Base-by-base conservation (phyloP, 2,888 invertebrate genomes). In the Sarcophaga carnaria region DNA sequence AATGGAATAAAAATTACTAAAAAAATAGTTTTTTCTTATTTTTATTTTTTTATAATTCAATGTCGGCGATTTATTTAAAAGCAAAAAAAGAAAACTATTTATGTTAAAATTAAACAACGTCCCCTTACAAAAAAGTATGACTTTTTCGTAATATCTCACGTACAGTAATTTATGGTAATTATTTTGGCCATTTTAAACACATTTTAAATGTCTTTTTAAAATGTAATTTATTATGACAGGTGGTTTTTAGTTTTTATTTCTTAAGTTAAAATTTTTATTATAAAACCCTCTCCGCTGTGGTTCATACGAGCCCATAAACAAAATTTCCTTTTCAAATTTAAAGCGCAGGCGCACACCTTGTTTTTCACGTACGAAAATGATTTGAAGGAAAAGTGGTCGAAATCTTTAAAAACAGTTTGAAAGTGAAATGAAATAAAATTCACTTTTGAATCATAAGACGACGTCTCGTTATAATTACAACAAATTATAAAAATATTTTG, bases 121-220 rank as follows among this genome's bases (percentile, higher is more conserved):
- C 8, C 1, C 10, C 37, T 37, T 37, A 10, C 8, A 37, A 37
- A 37, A 8, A 37, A 37, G 1, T 37, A 10, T 37, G 8, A 2
- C 2, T 2, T 37, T 37, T 37, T 54, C 54, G 5, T 45, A 82
- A 67, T 45, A 70, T 17, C 49, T 69, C 78, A 83, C 78, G 67
- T 79, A 74, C 72, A 67, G 25, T 54, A 69, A 86, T 83, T 83
- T 80, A 83, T 80, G 71, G 60, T 60, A 83, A 80, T 83, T 83
- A 78, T 72, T 86, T 80, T n/a, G 75, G 27, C 20, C 63, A 81
- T 70, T 82, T 60, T 60, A 69, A 77, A 49, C 64, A 76, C 64
- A 75, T 71, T 60, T 45, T 37, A 71, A 71, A 47, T 80, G 76
- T 71, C 37, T 79, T 54, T 74, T 83, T 74, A 79, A 79, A 79